A percentile compares a stretch with the other conserved stretches of the same genome.
Conservation (phyloP, 2,888 invertebrate species). For the Elmis aenea region DNA sequence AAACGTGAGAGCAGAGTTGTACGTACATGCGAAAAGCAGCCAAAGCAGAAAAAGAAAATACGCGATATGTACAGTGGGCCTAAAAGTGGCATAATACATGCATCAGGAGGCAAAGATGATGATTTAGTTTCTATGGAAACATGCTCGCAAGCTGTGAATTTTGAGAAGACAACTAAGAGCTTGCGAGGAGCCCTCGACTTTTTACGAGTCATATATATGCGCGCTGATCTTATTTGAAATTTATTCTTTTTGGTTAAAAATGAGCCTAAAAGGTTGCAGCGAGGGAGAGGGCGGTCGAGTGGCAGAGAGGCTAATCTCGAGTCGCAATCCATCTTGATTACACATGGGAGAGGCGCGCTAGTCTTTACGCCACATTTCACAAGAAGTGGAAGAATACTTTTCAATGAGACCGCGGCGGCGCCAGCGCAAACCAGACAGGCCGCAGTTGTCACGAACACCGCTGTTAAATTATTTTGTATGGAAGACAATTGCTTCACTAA, state of each 20-base stretch:
- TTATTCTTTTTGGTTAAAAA: constrained; percentile 37
- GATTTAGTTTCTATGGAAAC: constrained; percentile 35
- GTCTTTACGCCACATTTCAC: constrained; percentile 38
- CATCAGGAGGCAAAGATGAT: constrained; percentile 27
- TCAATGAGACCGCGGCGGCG: constrained; percentile 25
- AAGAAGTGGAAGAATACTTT: constrained; percentile 33
- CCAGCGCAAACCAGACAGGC: constrained; percentile 19
- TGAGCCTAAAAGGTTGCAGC: constrained; percentile 30
- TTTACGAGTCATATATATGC: constrained; percentile 38
- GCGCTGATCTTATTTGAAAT: constrained; percentile 39
- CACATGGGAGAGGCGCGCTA: constrained; percentile 39
- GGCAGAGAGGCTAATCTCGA: constrained; percentile 40
- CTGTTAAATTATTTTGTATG: constrained; percentile 19
- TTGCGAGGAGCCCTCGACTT: constrained; percentile 29
- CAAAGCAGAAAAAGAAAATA: no score
- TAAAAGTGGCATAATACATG: constrained; percentile 30
- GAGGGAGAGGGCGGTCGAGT: constrained; percentile 22
- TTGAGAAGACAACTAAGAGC: constrained; percentile 32
- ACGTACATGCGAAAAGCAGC: no score
- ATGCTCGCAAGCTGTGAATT: constrained; percentile 35
- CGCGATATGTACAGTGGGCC: constrained; percentile 13
- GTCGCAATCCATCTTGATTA: constrained; percentile 45
- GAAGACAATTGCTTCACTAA: constrained; percentile 18
- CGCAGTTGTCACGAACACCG: constrained; percentile 15
- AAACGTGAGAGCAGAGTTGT: no score